A percentile compares a stretch with the other conserved stretches of the same genome.
Conservation (phyloP, 64 coral and sea anemone species). For the Montipora capricornis region DNA sequence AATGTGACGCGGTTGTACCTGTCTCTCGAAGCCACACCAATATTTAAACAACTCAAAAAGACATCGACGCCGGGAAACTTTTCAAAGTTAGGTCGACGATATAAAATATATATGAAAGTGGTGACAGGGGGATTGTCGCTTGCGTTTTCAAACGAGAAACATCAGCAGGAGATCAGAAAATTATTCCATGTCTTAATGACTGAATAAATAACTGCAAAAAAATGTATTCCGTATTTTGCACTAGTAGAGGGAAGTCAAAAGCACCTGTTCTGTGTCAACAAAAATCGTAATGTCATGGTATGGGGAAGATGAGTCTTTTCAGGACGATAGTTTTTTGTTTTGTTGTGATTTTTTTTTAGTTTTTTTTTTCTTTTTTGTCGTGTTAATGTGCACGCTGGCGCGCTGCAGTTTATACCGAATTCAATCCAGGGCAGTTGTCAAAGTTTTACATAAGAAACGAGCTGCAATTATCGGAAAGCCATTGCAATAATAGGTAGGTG, state of each 20-base stretch:
- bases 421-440: too few species aligned
- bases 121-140: neutral
- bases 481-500: too few species aligned
- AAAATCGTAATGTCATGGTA: neutral
- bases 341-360: too few species aligned
- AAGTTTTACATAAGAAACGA: too few species aligned
- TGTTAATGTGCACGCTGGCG: too few species aligned
- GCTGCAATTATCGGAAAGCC: too few species aligned
- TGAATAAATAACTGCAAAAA: neutral
- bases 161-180: neutral
- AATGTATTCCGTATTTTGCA: neutral
- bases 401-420: too few species aligned
- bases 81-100: neutral
- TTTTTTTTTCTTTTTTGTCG: too few species aligned
- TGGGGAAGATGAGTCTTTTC: too few species aligned
- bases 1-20: neutral
- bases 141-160: neutral
- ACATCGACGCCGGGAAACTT: neutral
- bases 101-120: neutral
- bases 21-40: constrained; percentile 25
- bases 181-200: neutral
- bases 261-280: constrained; percentile 9
- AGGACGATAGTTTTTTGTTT: too few species aligned
- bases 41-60: constrained; percentile 24
- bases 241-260: neutral